Conservation (phyloP, 2,113 vertebrate genomes). For the Dipodomys stephensi region DNA sequence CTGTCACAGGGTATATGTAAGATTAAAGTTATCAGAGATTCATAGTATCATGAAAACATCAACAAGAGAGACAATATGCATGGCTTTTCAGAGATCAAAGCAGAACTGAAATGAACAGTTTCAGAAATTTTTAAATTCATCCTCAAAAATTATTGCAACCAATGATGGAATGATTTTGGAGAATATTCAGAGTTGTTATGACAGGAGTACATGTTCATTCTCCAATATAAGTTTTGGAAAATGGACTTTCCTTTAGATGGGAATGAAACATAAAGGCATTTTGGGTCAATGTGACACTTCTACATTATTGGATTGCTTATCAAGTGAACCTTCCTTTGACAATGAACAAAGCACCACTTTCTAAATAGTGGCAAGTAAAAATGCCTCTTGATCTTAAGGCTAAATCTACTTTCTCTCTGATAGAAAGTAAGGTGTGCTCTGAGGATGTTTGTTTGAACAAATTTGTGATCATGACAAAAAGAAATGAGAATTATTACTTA, state of each 20-base stretch:
- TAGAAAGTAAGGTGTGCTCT: neutral
- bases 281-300: neutral
- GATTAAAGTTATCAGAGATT: neutral
- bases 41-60: neutral
- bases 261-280: neutral
- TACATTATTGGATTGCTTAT: neutral
- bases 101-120: neutral
- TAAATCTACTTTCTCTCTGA: neutral
- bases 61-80: neutral
- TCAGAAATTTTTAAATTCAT: neutral
- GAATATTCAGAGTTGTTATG: neutral
- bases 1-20: neutral
- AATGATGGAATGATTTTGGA: neutral
- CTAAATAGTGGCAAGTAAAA: neutral
- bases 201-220: neutral
- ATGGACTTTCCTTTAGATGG: neutral
- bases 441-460: neutral
- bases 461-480: neutral
- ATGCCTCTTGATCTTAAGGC: neutral
- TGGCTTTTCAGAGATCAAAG: neutral
- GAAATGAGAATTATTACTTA: neutral
- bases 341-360: neutral
- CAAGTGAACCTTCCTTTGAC: neutral
- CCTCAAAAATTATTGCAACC: neutral
- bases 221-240: neutral